Evolutionary conservation across 2,113 vertebrate species (phyloP).

Genomic region (Diphyllodes magnificus): DNA sequence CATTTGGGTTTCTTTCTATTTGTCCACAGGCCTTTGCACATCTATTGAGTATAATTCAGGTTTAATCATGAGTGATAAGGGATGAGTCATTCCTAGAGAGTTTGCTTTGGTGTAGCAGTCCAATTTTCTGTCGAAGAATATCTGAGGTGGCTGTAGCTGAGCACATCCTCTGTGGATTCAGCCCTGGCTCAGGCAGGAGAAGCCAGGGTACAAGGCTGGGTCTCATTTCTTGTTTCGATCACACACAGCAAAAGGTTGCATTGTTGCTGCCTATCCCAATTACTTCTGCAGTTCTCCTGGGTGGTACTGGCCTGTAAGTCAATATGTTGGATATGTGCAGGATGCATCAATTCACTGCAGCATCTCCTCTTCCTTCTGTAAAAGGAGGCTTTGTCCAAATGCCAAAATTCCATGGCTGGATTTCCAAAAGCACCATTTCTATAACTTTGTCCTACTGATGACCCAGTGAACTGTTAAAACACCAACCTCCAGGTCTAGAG

Average conservation of each 20-base stretch:
- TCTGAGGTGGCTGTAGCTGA: not conserved
- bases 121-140: not conserved
- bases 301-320: not conserved
- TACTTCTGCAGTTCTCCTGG: not conserved
- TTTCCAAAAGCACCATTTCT: not conserved
- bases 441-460: not conserved
- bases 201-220: rapidly evolving
- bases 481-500: not conserved
- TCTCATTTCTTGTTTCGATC: not conserved
- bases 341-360: not conserved
- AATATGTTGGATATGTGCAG: not conserved
- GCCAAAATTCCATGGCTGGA: not conserved
- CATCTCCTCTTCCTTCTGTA: not conserved
- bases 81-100: not conserved
- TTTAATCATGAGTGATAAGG: not conserved
- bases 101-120: not conserved
- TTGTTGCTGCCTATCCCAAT: not conserved
- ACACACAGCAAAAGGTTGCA: not conserved
- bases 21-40: not conserved
- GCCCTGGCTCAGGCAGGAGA: not conserved
- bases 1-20: not conserved
- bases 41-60: not conserved
- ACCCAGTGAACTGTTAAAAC: not conserved
- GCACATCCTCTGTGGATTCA: not conserved
- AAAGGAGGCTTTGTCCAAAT: not conserved